These are phyloP conservation scores for Enteromius fasciolatus DNA, from an alignment of 2,797 vertebrate species.

Conservation along the genomic window DNA sequence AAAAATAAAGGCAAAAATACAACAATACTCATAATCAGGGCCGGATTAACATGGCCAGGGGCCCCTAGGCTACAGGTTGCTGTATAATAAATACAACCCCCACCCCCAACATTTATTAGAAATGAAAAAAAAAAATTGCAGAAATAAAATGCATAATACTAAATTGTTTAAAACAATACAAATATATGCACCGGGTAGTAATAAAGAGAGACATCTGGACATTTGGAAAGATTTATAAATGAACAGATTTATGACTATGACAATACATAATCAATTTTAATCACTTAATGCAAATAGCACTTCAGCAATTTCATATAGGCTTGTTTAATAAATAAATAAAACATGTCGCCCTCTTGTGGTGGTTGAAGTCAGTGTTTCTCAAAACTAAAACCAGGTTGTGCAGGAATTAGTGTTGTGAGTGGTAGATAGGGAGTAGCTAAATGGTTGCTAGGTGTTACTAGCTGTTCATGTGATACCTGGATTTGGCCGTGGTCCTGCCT, in stretches of 20 bases:
- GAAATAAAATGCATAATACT: neutral
- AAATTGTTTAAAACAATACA: neutral
- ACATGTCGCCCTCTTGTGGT: conserved; percentile 10
- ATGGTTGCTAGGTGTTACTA: neutral
- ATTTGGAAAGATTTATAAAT: neutral
- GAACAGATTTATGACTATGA: neutral
- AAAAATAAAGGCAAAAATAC: neutral
- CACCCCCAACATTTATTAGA: neutral
- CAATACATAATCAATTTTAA: neutral
- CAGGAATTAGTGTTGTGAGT: neutral
- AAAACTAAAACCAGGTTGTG: neutral
- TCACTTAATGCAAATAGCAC: neutral
- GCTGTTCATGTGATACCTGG: neutral
- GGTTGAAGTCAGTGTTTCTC: neutral
- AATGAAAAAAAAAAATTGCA: neutral
- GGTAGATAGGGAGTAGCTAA: neutral
- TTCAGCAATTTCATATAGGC: too few species aligned
- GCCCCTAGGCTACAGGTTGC: too few species aligned
- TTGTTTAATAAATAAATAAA: neutral
- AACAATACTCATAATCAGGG: neutral
- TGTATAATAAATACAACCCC: too few species aligned
- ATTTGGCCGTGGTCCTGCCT: neutral
- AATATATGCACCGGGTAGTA: neutral
- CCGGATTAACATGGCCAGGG: too few species aligned
- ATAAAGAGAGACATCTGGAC: neutral